Evolutionary conservation across 2,113 vertebrate genomes (phyloP).

Genomic region (Cryptomyrus ogoouensis): DNA sequence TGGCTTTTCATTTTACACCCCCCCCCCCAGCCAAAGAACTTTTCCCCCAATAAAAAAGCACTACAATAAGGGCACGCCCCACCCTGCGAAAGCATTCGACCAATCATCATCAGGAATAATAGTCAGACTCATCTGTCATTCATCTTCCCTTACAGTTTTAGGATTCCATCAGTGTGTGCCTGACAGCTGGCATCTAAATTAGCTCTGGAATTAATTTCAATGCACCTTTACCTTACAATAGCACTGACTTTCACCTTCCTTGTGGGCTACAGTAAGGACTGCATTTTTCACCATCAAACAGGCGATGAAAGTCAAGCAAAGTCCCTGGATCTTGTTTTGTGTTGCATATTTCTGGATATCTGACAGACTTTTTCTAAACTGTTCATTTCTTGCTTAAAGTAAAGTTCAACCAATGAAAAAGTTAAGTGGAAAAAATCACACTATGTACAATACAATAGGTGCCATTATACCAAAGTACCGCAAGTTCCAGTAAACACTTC

Average conservation of each 20-base stretch:
- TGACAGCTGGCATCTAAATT: background rate
- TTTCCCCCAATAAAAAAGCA: background rate
- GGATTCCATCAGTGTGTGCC: background rate
- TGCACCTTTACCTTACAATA: background rate
- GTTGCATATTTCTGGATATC: background rate
- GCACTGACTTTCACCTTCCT: background rate
- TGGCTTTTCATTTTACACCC: background rate
- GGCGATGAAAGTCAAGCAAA: background rate
- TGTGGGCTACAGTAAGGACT: background rate
- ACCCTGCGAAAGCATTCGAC: background rate
- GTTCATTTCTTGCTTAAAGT: background rate
- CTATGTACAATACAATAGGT: background rate
- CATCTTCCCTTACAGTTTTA: background rate
- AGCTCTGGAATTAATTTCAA: background rate
- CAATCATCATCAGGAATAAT: background rate
- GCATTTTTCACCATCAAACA: background rate
- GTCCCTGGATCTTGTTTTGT: background rate
- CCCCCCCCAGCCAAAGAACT: background rate
- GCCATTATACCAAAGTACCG: background rate
- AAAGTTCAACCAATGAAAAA: background rate
- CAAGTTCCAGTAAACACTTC: background rate
- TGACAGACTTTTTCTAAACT: background rate
- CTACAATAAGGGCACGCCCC: background rate
- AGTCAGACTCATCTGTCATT: background rate
- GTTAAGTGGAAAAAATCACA: background rate